Percentiles rank a stretch among this genome's conserved stretches.
Conservation (phyloP, 2,797 vertebrate species). For the Enteromius radiatus region DNA sequence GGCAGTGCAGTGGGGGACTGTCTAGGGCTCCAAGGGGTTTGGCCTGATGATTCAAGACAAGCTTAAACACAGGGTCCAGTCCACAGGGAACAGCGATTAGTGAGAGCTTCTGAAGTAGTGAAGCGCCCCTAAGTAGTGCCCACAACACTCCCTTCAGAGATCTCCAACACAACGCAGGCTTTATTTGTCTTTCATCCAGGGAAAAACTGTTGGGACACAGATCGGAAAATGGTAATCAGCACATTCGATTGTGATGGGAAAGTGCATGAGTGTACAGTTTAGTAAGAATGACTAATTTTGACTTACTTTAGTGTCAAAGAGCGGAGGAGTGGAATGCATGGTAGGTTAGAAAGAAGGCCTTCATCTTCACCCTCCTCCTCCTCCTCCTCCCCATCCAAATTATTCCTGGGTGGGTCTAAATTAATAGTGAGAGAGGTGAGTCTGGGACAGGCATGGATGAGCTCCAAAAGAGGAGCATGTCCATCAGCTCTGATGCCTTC, state of each 20-base stretch:
- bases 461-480: constrained; percentile 62
- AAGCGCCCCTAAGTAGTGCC: constrained; percentile 72
- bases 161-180: constrained; percentile 60
- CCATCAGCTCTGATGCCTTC: constrained; percentile 76
- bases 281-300: not conserved
- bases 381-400: not conserved
- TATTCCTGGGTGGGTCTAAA: constrained; percentile 62
- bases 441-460: constrained; percentile 75
- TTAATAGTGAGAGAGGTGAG: constrained; percentile 74
- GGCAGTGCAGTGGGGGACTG: constrained; percentile 31
- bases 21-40: constrained; percentile 2
- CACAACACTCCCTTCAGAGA: constrained; percentile 69
- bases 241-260: not conserved
- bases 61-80: constrained; percentile 70
- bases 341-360: constrained; percentile 49
- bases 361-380: constrained; percentile 19
- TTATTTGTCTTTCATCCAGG: constrained; percentile 67
- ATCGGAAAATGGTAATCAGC: too few relatives aligned
- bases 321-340: constrained; percentile 68
- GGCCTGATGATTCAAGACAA: constrained; percentile 48
- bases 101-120: constrained; percentile 70
- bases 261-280: not conserved
- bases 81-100: constrained; percentile 76
- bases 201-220: constrained; percentile 69
- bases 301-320: constrained; percentile 76